These are phyloP conservation scores for Taenioides sp. DNA, from an alignment of 2,797 vertebrate species.

Conservation along the genomic window DNA sequence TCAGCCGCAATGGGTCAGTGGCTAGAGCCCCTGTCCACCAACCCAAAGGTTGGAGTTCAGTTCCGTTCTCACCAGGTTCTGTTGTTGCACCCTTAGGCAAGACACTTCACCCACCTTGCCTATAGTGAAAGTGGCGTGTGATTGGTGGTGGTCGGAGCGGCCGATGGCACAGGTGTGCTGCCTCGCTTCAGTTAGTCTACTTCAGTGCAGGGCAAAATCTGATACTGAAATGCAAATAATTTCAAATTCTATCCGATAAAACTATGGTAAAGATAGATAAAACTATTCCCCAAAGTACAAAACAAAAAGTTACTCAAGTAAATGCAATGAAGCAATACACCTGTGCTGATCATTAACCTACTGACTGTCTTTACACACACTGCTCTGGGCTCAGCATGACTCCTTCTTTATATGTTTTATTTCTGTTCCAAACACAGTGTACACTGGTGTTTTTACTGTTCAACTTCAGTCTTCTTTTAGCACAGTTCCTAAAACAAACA, in stretches of 20 bases:
- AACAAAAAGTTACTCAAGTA: not conserved
- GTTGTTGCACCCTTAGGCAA: too few relatives aligned
- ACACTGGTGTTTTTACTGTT: not conserved
- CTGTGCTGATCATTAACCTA: not conserved
- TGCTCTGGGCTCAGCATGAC: not conserved
- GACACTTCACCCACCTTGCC: too few relatives aligned
- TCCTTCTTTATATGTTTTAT: not conserved
- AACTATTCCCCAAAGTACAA: not conserved
- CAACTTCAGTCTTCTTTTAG: conserved; percentile 5
- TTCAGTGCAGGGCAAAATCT: too few relatives aligned
- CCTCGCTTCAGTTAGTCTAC: too few relatives aligned
- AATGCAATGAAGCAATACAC: not conserved
- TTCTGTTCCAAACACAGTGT: not conserved
- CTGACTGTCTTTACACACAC: not conserved
- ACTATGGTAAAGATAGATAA: not conserved
- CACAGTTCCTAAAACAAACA: conserved; percentile 6
- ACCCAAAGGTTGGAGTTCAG: too few relatives aligned
- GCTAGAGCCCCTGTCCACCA: too few relatives aligned
- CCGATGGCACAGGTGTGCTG: too few relatives aligned
- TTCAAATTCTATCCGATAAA: not conserved
- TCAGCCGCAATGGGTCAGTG: too few relatives aligned
- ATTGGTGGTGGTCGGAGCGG: too few relatives aligned
- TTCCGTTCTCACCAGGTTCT: too few relatives aligned
- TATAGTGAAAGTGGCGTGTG: too few relatives aligned
- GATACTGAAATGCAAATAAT: too few relatives aligned